A percentile compares a stretch with the other conserved stretches of the same genome.
phyloP scores from a whole-genome alignment of 2,797 vertebrate genomes.

The Lophius americanus region DNA sequence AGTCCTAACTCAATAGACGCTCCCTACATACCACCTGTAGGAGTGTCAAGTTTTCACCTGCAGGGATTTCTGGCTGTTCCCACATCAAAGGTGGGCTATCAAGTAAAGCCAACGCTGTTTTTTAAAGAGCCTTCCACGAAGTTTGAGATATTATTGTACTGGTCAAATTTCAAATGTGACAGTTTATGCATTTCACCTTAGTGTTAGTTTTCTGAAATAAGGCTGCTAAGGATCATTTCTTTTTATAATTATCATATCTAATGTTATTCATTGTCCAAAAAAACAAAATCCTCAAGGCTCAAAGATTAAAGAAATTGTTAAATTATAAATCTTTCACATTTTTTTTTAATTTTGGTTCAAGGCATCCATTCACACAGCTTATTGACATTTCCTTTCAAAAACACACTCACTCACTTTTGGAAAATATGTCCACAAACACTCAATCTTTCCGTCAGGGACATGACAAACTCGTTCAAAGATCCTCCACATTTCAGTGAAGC shows the following conservation, averaged over 20 bases:
- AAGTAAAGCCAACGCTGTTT: neutral
- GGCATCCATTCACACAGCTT: slow-evolving; percentile 34
- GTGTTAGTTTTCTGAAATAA: no score
- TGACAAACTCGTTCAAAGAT: slow-evolving; percentile 26
- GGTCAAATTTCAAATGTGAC: no score
- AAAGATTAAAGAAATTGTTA: slow-evolving; percentile 4
- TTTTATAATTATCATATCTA: no score
- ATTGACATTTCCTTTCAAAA: slow-evolving; percentile 6
- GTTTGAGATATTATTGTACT: neutral
- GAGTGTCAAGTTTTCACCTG: neutral
- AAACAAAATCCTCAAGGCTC: no score
- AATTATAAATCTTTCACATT: slow-evolving; percentile 1
- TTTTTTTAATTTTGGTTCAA: slow-evolving; percentile 51
- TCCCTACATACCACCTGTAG: neutral
- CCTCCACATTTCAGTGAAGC: slow-evolving; percentile 31
- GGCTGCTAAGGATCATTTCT: no score
- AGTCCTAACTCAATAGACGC: neutral
- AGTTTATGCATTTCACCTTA: no score
- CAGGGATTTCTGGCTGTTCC: neutral
- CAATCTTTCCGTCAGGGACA: slow-evolving; percentile 8
- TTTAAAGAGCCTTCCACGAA: neutral
- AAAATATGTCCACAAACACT: slow-evolving; percentile 31
- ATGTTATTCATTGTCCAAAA: no score
- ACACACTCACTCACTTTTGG: neutral
- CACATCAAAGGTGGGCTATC: neutral